Conservation (phyloP, 2,888 invertebrate species). For the Epinotia bilunana region DNA sequence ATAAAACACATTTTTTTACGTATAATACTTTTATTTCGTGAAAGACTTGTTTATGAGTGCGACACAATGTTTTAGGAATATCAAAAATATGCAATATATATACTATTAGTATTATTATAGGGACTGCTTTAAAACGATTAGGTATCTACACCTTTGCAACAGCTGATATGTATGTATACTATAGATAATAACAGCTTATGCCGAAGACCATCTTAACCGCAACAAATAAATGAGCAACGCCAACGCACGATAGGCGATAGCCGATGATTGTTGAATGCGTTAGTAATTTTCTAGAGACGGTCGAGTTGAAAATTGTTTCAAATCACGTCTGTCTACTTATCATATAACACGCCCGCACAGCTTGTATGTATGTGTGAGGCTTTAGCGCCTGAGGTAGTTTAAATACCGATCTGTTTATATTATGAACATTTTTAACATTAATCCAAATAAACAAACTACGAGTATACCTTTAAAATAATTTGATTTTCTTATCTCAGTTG, state of each 20-base stretch:
- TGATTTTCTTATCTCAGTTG: background rate
- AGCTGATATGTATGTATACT: conserved; percentile 16
- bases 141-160: background rate
- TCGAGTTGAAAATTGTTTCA: conserved; percentile 42
- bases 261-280: conserved; percentile 43
- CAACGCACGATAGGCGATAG: conserved; percentile 42
- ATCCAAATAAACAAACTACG: background rate
- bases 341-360: conserved; percentile 4
- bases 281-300: conserved; percentile 44
- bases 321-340: conserved; percentile 37
- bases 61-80: no score
- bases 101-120: background rate
- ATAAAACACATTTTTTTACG: conserved; percentile 1
- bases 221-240: conserved; percentile 39
- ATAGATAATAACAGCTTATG: conserved; percentile 28
- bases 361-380: conserved; percentile 9
- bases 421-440: background rate
- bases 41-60: no score
- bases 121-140: conserved; percentile 1
- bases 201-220: conserved; percentile 33
- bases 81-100: no score
- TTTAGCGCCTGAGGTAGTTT: conserved; percentile 30
- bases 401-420: conserved; percentile 30
- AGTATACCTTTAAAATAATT: background rate
- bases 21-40: no score